Conservation (phyloP, 1,140 invertebrate species). For the Pomacea maculata region DNA sequence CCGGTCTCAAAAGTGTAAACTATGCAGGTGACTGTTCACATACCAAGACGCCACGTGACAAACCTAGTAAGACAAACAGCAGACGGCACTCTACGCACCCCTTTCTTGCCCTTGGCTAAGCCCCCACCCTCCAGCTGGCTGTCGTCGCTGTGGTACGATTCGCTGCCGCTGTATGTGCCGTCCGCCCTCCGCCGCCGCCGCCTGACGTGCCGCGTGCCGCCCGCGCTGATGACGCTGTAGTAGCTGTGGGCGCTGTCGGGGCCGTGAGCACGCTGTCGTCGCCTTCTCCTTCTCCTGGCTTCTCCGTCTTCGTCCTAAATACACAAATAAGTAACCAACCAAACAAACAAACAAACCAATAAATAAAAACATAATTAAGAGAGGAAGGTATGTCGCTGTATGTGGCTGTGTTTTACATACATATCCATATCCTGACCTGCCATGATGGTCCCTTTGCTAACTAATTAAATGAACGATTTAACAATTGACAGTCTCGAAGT, state of each 20-base stretch:
- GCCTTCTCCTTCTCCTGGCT: slow-evolving; percentile 50
- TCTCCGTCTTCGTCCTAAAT: slow-evolving; percentile 45
- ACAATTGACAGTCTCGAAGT: too few species aligned
- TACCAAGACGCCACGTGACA: too few species aligned
- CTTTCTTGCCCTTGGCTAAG: slow-evolving; percentile 46
- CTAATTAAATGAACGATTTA: too few species aligned
- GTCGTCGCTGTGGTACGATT: slow-evolving; percentile 61
- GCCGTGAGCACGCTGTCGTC: slow-evolving; percentile 51
- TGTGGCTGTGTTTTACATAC: too few species aligned
- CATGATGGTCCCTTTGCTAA: rapidly evolving
- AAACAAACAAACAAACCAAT: too few species aligned
- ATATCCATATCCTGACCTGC: too few species aligned
- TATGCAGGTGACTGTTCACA: too few species aligned
- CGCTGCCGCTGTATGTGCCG: slow-evolving; percentile 59
- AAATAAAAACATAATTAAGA: too few species aligned
- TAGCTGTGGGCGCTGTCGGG: slow-evolving; percentile 61
- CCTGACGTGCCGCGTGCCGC: slow-evolving; percentile 59
- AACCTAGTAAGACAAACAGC: too few species aligned
- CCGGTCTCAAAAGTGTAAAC: too few species aligned
- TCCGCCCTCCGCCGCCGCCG: slow-evolving; percentile 53
- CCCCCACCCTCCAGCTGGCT: slow-evolving; percentile 55
- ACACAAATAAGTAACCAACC: too few species aligned
- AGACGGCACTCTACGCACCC: not conserved
- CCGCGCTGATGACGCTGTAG: slow-evolving; percentile 59
- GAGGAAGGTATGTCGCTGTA: too few species aligned